A percentile compares a stretch with the other conserved stretches of the same genome.
Evolutionary conservation across 2,797 vertebrate genomes (phyloP).

Genomic region (Xyrichtys novacula): DNA sequence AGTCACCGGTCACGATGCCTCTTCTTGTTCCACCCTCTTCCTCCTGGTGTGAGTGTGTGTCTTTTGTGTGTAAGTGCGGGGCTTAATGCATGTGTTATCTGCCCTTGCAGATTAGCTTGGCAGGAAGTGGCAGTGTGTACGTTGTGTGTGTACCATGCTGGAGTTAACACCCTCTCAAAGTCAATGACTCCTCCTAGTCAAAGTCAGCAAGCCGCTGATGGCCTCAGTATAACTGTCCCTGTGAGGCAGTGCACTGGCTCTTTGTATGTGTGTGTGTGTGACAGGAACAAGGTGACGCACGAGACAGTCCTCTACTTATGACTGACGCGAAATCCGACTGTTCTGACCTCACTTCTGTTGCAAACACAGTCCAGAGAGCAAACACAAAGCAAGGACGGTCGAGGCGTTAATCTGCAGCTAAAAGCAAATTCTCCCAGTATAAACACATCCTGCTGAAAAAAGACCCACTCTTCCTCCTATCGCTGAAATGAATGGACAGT

Average conservation of each 20-base stretch:
- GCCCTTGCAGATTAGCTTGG: conserved; percentile 3
- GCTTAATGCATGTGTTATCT: conserved; percentile 13
- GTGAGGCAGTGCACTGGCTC: conserved; percentile 11
- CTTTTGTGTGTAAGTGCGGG: not conserved
- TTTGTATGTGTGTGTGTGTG: too few species aligned
- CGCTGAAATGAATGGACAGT: conserved; percentile 45
- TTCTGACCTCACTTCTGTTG: conserved; percentile 37
- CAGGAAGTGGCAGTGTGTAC: conserved; percentile 4
- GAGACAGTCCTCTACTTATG: conserved; percentile 33
- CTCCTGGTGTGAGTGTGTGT: conserved; percentile 18
- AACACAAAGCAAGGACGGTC: conserved; percentile 34
- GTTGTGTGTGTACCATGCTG: conserved; percentile 17
- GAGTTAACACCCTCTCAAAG: conserved; percentile 44
- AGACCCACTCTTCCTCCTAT: conserved; percentile 43
- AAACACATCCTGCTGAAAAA: conserved; percentile 53
- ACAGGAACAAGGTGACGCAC: conserved; percentile 63
- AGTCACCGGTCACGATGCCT: conserved; percentile 66
- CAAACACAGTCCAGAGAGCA: conserved; percentile 50
- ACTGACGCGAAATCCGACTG: conserved; percentile 42
- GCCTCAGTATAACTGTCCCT: conserved; percentile 36
- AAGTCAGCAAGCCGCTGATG: conserved; percentile 46
- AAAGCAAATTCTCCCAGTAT: conserved; percentile 48
- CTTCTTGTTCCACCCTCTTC: conserved; percentile 27
- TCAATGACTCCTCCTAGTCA: conserved; percentile 45
- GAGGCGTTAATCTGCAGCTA: conserved; percentile 12